Base-by-base conservation (phyloP, 2,797 vertebrate genomes). In the Ptychobarbus kaznakovi region DNA sequence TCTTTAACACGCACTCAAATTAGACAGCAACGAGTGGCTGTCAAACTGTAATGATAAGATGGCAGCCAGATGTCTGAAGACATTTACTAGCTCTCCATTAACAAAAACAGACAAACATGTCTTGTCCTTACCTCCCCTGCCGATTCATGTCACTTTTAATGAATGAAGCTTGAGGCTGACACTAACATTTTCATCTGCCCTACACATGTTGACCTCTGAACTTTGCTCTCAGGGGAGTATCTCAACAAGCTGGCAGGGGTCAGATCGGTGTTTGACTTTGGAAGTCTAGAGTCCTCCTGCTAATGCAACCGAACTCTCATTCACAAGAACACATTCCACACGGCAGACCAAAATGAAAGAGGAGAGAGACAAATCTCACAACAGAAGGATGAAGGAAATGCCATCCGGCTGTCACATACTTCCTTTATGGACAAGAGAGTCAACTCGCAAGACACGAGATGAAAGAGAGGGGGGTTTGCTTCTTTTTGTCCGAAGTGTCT, bases 301-400 rank as follows among this genome's bases (percentile, higher is more conserved):
- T 92, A 94, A 94, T 86, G 87, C 88, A 86, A 86, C 80, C 58
- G 9, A 86, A 82, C 88, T 89, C 86, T 83, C 90, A 92, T 94
- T 95, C 91, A 90, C 92, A 86, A 85, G 46, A 92, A 93, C 83
- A 86, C 89, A 93, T 93, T 93, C 92, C 91, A 53, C 85, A 80
- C 35, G 13, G 70, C 66, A n/a, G 44, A 72, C 46, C 44, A 70
- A 61, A 73, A 8, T 22, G n/a, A 32, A 77, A 42, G 40, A 77
- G 78, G 49, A n/a, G 68, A 65, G 8, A 25, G 42, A 63, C 32
- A 25, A 44, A 51, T 73, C 56, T 73, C 7, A 32, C 44, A 85
- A 68, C 7, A 76, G 49, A 81, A 42, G n/a, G 53, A 70, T 78
- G 25, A 80, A 87, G 76, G 69, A 83, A 61, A 76, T 20, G 40